Conservation (phyloP, 2,113 vertebrate species). For the Rhea americana region DNA sequence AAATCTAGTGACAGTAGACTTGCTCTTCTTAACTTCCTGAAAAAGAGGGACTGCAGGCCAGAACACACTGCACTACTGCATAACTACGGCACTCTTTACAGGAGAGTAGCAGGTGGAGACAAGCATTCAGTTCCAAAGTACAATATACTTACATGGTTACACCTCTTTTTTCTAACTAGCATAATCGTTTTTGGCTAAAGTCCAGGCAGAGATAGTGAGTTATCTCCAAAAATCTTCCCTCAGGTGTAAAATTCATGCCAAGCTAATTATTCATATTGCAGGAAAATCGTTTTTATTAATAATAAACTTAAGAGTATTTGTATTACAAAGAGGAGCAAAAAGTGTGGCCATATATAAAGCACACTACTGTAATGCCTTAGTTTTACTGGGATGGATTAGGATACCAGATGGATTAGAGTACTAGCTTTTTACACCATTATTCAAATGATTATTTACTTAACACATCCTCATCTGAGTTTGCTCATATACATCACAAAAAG, state of each 20-base stretch:
- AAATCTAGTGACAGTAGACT: neutral
- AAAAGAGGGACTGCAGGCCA: neutral
- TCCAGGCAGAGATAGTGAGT: constrained; percentile 20
- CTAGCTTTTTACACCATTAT: neutral
- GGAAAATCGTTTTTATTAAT: constrained; percentile 29
- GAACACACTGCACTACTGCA: neutral
- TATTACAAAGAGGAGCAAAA: constrained; percentile 26
- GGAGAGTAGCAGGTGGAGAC: neutral
- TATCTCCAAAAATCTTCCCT: constrained; percentile 33
- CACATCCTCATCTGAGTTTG: constrained; percentile 25
- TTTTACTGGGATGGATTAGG: neutral
- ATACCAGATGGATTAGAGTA: neutral
- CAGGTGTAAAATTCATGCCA: constrained; percentile 7
- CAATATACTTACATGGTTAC: neutral
- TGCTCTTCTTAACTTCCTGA: neutral
- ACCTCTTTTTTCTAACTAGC: neutral
- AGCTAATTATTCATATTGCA: neutral
- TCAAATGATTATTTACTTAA: constrained; percentile 34
- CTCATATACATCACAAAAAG: constrained; percentile 46
- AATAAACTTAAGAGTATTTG: constrained; percentile 9
- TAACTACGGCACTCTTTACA: neutral
- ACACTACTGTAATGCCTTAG: neutral
- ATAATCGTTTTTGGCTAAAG: neutral
- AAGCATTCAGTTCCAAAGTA: neutral
- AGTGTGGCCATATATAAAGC: neutral